Conservation (phyloP, 2,113 vertebrate species). For the Montifringilla adamsi region DNA sequence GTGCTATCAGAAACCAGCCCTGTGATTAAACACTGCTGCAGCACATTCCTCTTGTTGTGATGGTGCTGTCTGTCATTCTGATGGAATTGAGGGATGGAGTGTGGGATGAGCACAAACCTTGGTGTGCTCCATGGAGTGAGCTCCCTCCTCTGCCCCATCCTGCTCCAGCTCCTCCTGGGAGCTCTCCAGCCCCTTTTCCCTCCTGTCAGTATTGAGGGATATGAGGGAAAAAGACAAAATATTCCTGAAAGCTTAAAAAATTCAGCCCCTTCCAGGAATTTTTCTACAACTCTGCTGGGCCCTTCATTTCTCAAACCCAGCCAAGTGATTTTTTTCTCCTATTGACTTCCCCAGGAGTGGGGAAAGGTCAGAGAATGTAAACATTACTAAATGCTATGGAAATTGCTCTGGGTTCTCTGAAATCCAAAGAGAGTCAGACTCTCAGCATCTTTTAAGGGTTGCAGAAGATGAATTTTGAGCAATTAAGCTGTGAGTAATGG, state of each 20-base stretch:
- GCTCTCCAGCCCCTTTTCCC: neutral
- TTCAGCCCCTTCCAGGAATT: neutral
- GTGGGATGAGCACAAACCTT: neutral
- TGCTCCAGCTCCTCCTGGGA: accelerated
- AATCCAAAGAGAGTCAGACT: neutral
- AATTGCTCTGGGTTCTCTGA: neutral
- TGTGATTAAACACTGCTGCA: neutral
- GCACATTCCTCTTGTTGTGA: neutral
- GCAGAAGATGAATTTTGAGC: neutral
- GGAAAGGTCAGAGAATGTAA: neutral
- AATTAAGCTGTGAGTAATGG: neutral
- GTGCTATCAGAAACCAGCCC: neutral
- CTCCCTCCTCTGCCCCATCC: neutral
- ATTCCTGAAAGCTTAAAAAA: neutral
- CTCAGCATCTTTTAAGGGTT: neutral
- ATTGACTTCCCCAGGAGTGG: neutral
- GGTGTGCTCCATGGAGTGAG: neutral
- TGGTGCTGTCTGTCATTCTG: neutral
- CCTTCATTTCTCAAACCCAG: neutral
- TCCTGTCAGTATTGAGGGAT: neutral
- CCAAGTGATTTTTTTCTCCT: neutral
- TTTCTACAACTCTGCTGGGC: neutral
- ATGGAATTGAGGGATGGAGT: neutral
- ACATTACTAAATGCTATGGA: neutral
- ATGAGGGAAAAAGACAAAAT: neutral